Percentiles rank a stretch among this genome's conserved stretches.
Evolutionary conservation across 2,888 invertebrate genomes (phyloP).

Genomic region (Stenotaenia linearis): DNA sequence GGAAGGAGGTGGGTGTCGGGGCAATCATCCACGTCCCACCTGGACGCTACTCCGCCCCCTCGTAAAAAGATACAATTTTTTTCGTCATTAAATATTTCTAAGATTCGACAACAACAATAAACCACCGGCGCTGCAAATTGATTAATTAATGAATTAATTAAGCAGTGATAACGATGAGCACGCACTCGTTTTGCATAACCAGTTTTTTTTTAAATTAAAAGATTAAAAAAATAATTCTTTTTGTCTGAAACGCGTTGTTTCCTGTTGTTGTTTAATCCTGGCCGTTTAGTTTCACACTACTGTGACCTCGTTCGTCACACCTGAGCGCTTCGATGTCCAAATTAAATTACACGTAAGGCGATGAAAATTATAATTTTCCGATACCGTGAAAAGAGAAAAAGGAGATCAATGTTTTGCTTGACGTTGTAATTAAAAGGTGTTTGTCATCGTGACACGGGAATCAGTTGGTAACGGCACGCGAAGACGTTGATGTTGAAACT

Average conservation of each 20-base stretch:
- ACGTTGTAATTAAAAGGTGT: neutral
- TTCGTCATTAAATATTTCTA: neutral
- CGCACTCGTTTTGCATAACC: neutral
- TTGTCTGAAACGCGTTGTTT: neutral
- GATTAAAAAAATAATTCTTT: neutral
- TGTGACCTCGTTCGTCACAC: neutral
- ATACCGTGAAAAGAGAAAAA: neutral
- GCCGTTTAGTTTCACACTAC: neutral
- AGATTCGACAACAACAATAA: neutral
- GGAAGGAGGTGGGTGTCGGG: neutral
- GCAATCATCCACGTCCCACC: slow-evolving; percentile 19
- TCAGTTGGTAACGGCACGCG: too few relatives aligned
- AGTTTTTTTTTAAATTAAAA: neutral
- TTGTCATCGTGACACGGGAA: too few relatives aligned
- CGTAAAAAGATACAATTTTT: slow-evolving; percentile 3
- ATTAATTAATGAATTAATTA: neutral
- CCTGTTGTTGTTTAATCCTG: slow-evolving; percentile 12
- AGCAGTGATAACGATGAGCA: neutral
- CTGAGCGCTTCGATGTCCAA: neutral
- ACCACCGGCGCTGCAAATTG: neutral
- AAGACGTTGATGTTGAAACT: too few relatives aligned
- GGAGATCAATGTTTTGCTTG: neutral
- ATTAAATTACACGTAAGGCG: neutral
- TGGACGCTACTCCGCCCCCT: neutral
- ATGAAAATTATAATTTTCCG: neutral